Evolutionary conservation across 2,797 vertebrate species (phyloP).

Genomic region (Loriculus beryllinus): DNA sequence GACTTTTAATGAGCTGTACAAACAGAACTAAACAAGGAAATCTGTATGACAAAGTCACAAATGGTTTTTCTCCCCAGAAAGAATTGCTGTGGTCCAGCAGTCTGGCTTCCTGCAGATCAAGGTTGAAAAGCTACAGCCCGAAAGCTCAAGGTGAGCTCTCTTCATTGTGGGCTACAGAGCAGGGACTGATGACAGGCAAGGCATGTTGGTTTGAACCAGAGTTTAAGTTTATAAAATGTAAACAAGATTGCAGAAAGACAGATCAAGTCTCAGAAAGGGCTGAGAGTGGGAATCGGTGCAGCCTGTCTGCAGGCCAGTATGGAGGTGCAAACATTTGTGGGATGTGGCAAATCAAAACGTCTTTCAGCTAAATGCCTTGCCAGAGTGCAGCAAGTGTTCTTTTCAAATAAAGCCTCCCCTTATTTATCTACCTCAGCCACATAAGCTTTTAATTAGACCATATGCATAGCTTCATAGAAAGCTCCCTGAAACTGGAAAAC

Average conservation of each 20-base stretch:
- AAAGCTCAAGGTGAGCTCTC: background rate
- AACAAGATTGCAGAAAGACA: background rate
- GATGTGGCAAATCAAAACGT: slow-evolving; percentile 9
- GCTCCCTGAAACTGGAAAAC: slow-evolving; percentile 11
- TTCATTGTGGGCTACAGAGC: background rate
- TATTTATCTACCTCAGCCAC: background rate
- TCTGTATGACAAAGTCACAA: background rate
- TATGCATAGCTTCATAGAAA: background rate
- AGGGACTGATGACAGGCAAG: background rate
- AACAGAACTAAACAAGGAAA: background rate
- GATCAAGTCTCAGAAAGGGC: background rate
- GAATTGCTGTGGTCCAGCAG: background rate
- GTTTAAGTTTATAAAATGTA: background rate
- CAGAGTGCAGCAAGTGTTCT: slow-evolving; percentile 15
- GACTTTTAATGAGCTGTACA: background rate
- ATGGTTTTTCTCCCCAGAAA: background rate
- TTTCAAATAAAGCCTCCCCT: background rate
- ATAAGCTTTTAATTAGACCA: slow-evolving; percentile 43
- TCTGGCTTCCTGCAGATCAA: background rate
- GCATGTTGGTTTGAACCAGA: background rate
- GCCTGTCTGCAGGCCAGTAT: background rate
- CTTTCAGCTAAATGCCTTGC: background rate
- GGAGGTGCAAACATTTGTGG: background rate
- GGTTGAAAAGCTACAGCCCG: background rate
- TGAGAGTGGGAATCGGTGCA: background rate